These are phyloP conservation scores for Pseudanteris insignis DNA, from an alignment of 2,888 invertebrate species.

Conservation along the genomic window DNA sequence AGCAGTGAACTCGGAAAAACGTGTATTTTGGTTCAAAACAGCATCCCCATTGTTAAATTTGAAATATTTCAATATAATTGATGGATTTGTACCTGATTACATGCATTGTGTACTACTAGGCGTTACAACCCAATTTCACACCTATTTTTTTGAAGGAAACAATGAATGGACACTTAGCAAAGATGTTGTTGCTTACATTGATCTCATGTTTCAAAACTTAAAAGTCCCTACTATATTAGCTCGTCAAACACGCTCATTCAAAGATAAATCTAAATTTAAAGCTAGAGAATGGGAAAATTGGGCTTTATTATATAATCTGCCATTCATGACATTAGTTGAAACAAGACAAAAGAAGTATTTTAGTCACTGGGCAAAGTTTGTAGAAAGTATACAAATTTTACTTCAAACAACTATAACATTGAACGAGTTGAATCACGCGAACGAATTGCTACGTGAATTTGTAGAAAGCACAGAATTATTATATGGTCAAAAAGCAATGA, in stretches of 20 bases:
- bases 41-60: not conserved
- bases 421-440: not conserved
- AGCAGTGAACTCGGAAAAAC: not conserved
- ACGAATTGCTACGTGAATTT: not conserved
- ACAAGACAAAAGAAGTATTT: not conserved
- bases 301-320: not conserved
- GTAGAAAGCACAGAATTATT: not conserved
- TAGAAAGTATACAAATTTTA: not conserved
- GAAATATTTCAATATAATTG: not conserved
- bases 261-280: not conserved
- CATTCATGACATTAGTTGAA: not conserved
- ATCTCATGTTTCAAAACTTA: not conserved
- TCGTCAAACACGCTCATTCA: not conserved
- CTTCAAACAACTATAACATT: not conserved
- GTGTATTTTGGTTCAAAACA: not conserved
- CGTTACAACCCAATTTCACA: not conserved
- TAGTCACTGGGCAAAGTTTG: not conserved
- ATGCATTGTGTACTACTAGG: not conserved
- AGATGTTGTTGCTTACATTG: not conserved
- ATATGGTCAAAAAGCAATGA: not conserved
- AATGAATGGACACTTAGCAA: not conserved
- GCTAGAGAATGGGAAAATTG: slow-evolving; percentile 1
- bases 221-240: not conserved
- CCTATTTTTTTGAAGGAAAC: not conserved
- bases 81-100: slow-evolving; percentile 1